phyloP scores from a whole-genome alignment of 2,888 invertebrate species.

The Dryadula phaetusa region DNA sequence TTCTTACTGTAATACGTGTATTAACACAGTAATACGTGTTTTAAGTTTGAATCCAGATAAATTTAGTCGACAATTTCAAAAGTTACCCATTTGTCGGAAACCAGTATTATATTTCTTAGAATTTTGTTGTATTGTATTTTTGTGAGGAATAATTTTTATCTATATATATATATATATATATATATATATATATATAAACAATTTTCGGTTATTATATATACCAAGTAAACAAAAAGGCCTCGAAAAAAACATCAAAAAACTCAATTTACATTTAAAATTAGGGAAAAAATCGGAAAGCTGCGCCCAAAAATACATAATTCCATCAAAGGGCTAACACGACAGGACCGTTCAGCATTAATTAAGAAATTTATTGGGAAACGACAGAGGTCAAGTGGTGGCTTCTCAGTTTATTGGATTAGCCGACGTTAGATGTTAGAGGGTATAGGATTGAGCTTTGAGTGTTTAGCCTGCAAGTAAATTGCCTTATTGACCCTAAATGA shows the following conservation, averaged over 20 bases:
- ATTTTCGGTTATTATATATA: neutral
- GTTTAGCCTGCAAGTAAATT: conserved; percentile 17
- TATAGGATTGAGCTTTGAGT: conserved; percentile 25
- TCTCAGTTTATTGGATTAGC: conserved; percentile 21
- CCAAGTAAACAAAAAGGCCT: neutral
- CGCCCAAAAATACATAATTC: neutral
- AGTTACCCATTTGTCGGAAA: no score
- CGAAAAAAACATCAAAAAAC: neutral
- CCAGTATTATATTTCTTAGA: no score
- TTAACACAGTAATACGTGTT: no score
- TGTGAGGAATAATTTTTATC: no score
- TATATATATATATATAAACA: no score
- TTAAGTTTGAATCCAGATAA: no score
- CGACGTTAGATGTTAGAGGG: conserved; percentile 2
- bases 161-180: no score
- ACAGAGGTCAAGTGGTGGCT: conserved; percentile 14
- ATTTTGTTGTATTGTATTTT: no score
- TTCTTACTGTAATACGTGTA: no score
- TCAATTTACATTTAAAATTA: neutral
- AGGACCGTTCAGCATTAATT: conserved; percentile 10
- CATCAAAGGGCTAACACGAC: conserved; percentile 12
- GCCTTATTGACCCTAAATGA: neutral
- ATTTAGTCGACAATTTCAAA: no score
- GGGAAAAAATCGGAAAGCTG: neutral
- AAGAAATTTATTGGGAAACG: conserved; percentile 11